Conservation (phyloP, 2,797 vertebrate genomes). For the Dromococcyx pavoninus region DNA sequence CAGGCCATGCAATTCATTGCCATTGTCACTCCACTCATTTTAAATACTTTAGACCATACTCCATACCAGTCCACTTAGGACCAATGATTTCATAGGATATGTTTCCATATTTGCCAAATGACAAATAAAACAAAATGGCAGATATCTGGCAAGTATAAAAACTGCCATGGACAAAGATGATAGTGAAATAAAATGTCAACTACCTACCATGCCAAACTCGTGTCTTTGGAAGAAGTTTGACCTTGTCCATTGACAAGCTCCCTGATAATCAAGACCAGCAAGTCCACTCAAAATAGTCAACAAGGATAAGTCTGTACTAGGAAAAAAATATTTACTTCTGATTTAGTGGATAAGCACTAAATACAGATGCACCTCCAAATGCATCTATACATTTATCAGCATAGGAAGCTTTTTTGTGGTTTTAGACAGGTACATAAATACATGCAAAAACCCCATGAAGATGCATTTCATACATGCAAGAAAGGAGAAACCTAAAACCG, state of each 20-base stretch:
- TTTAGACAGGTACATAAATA: fast-evolving
- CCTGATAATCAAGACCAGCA: not conserved
- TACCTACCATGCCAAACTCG: not conserved
- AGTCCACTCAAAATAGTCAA: not conserved
- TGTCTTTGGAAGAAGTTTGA: not conserved
- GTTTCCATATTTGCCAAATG: not conserved
- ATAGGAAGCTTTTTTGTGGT: not conserved
- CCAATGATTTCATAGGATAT: fast-evolving
- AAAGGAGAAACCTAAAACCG: not conserved
- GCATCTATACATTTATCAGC: not conserved
- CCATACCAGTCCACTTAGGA: not conserved
- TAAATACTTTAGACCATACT: not conserved
- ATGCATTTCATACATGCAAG: not conserved
- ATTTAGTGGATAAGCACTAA: not conserved
- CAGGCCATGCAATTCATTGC: not conserved
- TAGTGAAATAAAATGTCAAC: not conserved
- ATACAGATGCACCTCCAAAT: not conserved
- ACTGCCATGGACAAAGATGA: not conserved
- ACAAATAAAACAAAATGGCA: not conserved
- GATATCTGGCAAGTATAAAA: not conserved
- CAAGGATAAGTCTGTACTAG: not conserved
- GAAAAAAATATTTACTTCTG: not conserved
- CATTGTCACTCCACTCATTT: not conserved
- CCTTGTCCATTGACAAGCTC: not conserved
- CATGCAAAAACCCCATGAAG: not conserved